Base-by-base conservation (phyloP, 2,113 vertebrate species). In the Mohoua ochrocephala region DNA sequence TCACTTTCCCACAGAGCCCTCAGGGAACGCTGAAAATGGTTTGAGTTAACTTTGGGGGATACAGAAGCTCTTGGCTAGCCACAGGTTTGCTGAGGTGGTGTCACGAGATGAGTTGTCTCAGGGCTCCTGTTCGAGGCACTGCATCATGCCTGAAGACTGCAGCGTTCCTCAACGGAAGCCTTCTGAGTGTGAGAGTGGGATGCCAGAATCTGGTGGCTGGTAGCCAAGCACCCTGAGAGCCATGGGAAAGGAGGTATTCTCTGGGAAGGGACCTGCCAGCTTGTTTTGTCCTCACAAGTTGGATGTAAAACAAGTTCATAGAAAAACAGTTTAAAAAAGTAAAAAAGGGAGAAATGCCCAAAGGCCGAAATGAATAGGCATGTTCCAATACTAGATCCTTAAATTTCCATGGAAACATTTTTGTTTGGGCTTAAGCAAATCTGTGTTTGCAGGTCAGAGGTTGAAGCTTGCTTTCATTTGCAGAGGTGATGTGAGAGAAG, bases 41-140 rank as follows among this genome's bases (percentile, higher is more conserved):
- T 91, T 42, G 73, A 56, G 37, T 54, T 90, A 89, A 91, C 78
- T 95, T 94, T 84, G 78, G 45, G 92, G 92, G 84, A 50, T 83
- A 59, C 20, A 87, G 78, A 89, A 65, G 65, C 89, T 78, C 70
- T 80, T 12, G 24, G 78, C 89, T 78, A 39, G 77, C 84, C 84
- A 53, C 84, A 93, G 68, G 41, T 76, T 91, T 93, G 8, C 37
- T 28, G 80, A 87, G 91, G 42, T 6, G 4, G 53, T 54, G 57
- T 97, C 95, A 97, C 41, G 84, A 89, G 95, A 91, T 84, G 87
- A 91, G 88, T 91, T 88, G 94, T 92, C 69, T 96, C 91, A 91
- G 80, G 44, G 76, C 59, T 87, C 93, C 89, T 95, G 2, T 97
- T 95, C 93, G 87, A 95, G 94, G 93, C 69, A 70, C 64, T 88